Evolutionary conservation across 2,888 invertebrate genomes (phyloP), one percentile per base, ranked within the genome.

Genomic region (Eutolmus rufibarbis): DNA sequence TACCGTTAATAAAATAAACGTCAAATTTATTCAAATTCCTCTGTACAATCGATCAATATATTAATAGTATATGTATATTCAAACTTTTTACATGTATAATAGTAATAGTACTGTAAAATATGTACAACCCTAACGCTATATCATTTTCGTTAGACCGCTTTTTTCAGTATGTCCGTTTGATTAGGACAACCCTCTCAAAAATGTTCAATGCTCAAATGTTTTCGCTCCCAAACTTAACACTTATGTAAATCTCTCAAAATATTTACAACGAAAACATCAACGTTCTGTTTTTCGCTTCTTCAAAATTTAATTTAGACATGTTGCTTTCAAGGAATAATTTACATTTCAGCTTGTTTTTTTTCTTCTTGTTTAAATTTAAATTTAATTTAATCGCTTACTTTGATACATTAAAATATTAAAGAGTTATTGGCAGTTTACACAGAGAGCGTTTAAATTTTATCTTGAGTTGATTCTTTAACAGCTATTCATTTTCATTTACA

Each of bases 1-100:
- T 56, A 51, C 81, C 81, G 81, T 81, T 51, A 81, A 81, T 81
- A 81, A 81, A 81, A 81, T 81, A 81, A 81, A 81, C 81, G 81
- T 51, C 51, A 81, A 81, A 56, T 81, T 56, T 81, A 81, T 81
- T 81, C 46, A 81, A 81, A 16, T 51, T 56, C 14, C 46, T 81
- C 81, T 81, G 28, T 81, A 81, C 81, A 81, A 81, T 81, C 66
- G 28, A 66, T 66, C 66, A 81, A 56, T 81, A 51, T 81, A 51
- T 56, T 81, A 23, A 31, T 81, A 51, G 56, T 81, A 31, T 81
- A n/a, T n/a, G n/a, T n/a, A 81, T 51, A 81, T 56, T 51, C 81
- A 28, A 81, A 46, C 28, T 81, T 56, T 56, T 81, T 81, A 56
- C 56, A 34, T 81, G 56, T 81, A 81, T 81, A 81, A 81, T 81